Base-by-base conservation (phyloP, 2,888 invertebrate genomes). In the Eudemis profundana region DNA sequence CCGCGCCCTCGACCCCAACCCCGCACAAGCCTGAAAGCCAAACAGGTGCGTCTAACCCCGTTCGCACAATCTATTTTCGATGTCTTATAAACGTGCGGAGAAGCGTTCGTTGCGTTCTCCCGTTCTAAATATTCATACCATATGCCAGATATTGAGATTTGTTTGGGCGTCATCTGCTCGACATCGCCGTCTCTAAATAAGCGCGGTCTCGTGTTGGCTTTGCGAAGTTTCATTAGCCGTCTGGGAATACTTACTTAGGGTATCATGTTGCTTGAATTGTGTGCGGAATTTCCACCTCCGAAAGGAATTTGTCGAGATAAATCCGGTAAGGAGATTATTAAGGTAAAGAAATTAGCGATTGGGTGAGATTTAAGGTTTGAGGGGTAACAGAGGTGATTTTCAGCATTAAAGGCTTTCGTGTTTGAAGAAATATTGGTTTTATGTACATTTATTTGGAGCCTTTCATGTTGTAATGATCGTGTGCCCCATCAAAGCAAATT, bases 31-130 rank as follows among this genome's bases (percentile, higher is more conserved):
- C 83, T 78, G 82, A 84, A 89, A 90, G 88, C 88, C 83, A 88
- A 90, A 91, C 92, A 92, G 92, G 92, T 92, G 92, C 87, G 91
- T 86, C 88, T 92, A 92, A 90, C 92, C 92, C 90, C 90, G 85
- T 92, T 92, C 89, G 90, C 89, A 90, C 87, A 90, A 90, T 91
- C 92, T 92, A 92, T 92, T 92, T 92, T 89, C 87, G 91, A 89
- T 89, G 89, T 89, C 90, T 90, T 90, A 89, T 87, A 89, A 85
- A 87, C 84, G 89, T 86, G 87, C 86, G 84, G 85, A 87, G 90
- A 84, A 87, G 84, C 86, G 85, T 81, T 84, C 84, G 83, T 83
- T 86, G 85, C 86, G 89, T 85, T 85, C 85, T 86, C 85, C 77
- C 84, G 86, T 82, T 91, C 90, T 90, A 88, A 90, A 90, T 90